Percentiles rank a stretch among this genome's conserved stretches.
Evolutionary conservation across 2,113 vertebrate genomes (phyloP).

Genomic region (Papio anubis): DNA sequence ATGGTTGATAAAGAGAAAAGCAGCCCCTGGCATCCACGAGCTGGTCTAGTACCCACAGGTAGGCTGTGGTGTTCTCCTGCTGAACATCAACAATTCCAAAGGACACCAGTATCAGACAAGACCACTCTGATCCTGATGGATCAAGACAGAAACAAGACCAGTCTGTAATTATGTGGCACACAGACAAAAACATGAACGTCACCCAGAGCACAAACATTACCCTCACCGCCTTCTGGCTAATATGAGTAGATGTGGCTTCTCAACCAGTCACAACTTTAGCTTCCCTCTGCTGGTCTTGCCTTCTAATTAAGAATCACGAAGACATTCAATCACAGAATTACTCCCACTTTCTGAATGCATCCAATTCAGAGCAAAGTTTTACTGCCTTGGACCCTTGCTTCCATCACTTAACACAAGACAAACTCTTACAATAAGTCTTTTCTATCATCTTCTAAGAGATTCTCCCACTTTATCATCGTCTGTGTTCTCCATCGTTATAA

Average conservation of each 20-base stretch:
- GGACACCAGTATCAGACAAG: neutral
- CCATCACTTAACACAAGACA: neutral
- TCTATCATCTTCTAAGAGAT: neutral
- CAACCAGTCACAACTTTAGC: neutral
- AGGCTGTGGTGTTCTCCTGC: neutral
- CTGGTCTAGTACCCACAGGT: neutral
- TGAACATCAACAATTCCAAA: neutral
- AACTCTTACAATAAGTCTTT: neutral
- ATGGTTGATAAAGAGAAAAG: neutral
- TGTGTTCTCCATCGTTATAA: neutral
- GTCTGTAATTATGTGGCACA: neutral
- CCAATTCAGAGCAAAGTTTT: neutral
- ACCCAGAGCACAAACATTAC: neutral
- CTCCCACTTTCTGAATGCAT: neutral
- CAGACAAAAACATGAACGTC: neutral
- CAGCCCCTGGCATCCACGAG: neutral
- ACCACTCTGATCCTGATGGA: neutral
- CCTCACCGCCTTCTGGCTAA: neutral
- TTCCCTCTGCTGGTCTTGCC: neutral
- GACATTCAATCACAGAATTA: neutral
- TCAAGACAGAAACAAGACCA: conserved; percentile 13
- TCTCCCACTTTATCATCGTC: neutral
- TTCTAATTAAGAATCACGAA: neutral
- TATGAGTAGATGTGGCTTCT: neutral
- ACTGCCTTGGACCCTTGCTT: neutral